Evolutionary conservation across 2,888 invertebrate genomes (phyloP).

Genomic region (Campaea margaritaria): DNA sequence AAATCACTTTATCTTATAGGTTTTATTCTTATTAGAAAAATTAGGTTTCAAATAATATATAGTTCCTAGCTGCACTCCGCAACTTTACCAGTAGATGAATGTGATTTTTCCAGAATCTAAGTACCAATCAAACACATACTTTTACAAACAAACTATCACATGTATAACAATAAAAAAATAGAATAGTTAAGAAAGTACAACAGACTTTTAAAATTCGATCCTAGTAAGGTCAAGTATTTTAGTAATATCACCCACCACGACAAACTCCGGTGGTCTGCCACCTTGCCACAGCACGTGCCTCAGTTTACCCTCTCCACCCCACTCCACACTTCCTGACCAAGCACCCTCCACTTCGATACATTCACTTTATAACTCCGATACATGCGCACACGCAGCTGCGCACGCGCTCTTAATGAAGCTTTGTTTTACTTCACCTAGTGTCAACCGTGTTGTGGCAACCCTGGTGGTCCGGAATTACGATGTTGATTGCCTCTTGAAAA

Average conservation of each 20-base stretch:
- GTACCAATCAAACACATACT: no score
- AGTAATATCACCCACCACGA: conserved; percentile 33
- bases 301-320: conserved; percentile 61
- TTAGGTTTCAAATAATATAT: no score
- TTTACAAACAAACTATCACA: no score
- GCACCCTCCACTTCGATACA: conserved; percentile 39
- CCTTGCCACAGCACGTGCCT: conserved; percentile 66
- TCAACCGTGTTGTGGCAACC: conserved; percentile 11
- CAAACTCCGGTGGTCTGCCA: conserved; percentile 46
- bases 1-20: no score
- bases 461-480: conserved; percentile 26
- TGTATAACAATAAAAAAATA: no score
- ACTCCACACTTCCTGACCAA: conserved; percentile 54
- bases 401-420: conserved; percentile 74
- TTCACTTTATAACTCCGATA: conserved; percentile 32
- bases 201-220: no score
- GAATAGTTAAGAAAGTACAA: no score
- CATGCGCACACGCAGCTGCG: conserved; percentile 67
- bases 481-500: conserved; percentile 32
- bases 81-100: no score
- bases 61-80: no score
- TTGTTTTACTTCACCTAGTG: conserved; percentile 50
- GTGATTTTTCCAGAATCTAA: no score
- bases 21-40: no score
- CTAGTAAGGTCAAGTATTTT: no score